Conservation (phyloP, 2,113 vertebrate genomes). For the Fulmarus glacialis region DNA sequence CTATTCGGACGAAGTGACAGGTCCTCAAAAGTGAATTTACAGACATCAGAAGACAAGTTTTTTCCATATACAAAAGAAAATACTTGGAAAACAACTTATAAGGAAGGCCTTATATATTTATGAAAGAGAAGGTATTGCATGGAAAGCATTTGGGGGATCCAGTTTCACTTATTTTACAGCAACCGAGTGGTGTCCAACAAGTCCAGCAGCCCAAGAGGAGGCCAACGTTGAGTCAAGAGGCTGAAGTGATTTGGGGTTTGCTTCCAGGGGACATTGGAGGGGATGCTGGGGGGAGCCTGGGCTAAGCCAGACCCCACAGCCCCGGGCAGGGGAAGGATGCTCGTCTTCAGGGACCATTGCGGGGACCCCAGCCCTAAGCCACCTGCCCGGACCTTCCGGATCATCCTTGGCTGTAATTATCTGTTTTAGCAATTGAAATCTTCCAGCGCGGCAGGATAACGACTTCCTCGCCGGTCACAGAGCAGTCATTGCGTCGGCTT, state of each 20-base stretch:
- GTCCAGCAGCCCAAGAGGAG: background rate
- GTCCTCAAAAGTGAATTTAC: background rate
- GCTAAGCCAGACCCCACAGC: background rate
- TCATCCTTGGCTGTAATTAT: background rate
- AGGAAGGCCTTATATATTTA: background rate
- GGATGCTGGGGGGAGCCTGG: background rate
- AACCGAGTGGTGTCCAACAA: rapidly evolving
- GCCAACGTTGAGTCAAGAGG: background rate
- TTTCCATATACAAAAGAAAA: background rate
- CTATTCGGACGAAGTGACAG: background rate
- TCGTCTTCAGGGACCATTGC: rapidly evolving
- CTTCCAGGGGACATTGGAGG: background rate
- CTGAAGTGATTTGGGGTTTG: background rate
- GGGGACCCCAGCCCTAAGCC: background rate
- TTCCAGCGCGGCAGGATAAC: rapidly evolving
- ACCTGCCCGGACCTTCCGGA: background rate
- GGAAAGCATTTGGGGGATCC: background rate
- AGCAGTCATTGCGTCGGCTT: background rate
- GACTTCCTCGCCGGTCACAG: background rate
- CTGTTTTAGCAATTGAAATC: background rate
- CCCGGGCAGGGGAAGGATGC: background rate
- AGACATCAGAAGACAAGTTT: background rate
- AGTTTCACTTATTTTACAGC: background rate
- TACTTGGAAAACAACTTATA: background rate
- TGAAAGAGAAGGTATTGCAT: background rate